Evolutionary conservation across 2,797 vertebrate species (phyloP).

Genomic region (Crenuchus spilurus): DNA sequence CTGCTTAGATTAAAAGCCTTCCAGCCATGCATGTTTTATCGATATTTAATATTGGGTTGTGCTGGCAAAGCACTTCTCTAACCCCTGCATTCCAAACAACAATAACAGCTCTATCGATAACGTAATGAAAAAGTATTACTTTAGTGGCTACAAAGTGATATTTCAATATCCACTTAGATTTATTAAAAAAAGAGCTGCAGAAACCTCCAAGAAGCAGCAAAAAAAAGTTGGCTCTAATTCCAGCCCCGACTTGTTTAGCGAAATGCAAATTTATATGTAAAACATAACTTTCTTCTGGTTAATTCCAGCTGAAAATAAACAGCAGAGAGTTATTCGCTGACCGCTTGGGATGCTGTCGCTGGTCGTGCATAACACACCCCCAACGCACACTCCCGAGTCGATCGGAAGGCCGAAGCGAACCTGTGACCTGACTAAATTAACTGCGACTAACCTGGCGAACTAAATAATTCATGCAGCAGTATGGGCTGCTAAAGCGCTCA

Average conservation of each 20-base stretch:
- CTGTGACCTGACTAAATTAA: constrained; percentile 55
- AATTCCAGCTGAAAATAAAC: constrained; percentile 9
- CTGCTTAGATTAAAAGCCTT: constrained; percentile 38
- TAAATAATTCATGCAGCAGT: constrained; percentile 51
- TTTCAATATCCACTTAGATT: constrained; percentile 32
- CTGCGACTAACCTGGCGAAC: constrained; percentile 26
- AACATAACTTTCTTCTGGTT: no score
- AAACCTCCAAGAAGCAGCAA: background rate
- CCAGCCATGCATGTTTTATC: constrained; percentile 49
- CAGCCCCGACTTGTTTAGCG: no score
- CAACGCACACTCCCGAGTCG: background rate
- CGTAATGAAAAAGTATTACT: constrained; percentile 44
- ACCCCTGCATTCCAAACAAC: constrained; percentile 56
- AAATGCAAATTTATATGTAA: no score
- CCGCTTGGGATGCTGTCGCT: background rate
- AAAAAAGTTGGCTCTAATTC: no score
- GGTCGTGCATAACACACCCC: constrained; percentile 13
- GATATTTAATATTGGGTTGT: constrained; percentile 66
- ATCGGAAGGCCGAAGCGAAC: constrained; percentile 30
- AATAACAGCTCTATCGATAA: constrained; percentile 67
- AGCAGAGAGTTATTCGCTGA: no score
- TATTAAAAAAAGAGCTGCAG: background rate
- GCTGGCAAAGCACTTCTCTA: constrained; percentile 58
- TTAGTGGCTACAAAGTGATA: constrained; percentile 23
- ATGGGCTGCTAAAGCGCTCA: constrained; percentile 42